A percentile compares a stretch with the other conserved stretches of the same genome.
Evolutionary conservation across 2,888 invertebrate species (phyloP).

Genomic region (Bhutanitis thaidina): DNA sequence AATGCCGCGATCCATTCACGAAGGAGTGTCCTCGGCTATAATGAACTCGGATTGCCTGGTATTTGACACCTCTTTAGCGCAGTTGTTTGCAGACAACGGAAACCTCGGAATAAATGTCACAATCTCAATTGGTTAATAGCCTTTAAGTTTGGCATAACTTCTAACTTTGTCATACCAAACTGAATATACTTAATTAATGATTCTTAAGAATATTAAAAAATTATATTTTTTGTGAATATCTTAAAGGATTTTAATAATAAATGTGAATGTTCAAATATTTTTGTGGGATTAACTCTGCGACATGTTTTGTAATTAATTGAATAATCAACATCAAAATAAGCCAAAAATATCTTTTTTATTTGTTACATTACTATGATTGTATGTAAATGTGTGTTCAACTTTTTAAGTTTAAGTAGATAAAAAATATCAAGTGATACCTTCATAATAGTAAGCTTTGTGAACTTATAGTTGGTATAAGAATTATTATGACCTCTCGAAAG

Average conservation of each 20-base stretch:
- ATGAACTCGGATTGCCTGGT: conserved; percentile 98
- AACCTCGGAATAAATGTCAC: conserved; percentile 99
- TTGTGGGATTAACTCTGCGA: conserved; percentile 4
- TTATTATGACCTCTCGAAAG: conserved; percentile 25
- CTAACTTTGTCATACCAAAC: conserved; percentile 1
- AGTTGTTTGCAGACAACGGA: conserved; percentile 99
- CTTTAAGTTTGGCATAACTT: no score
- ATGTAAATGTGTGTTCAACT: conserved; percentile 72
- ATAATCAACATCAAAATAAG: conserved; percentile 53
- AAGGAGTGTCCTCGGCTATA: conserved; percentile 98
- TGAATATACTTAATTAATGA: conserved; percentile 18
- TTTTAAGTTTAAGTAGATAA: conserved; percentile 63
- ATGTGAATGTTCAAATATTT: conserved; percentile 4
- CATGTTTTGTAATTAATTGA: conserved; percentile 34
- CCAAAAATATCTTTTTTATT: conserved; percentile 59
- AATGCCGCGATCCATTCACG: conserved; percentile 98
- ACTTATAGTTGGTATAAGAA: conserved; percentile 9
- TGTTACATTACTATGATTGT: conserved; percentile 43
- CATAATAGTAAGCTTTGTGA: background rate
- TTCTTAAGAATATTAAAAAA: background rate
- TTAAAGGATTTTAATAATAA: background rate
- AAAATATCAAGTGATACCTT: conserved; percentile 28
- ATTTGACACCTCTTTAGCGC: conserved; percentile 98
- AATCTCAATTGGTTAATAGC: conserved; percentile 91
- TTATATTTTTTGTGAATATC: conserved; percentile 8